phyloP scores from a whole-genome alignment of 2,888 invertebrate species.

The Agrochola macilenta region DNA sequence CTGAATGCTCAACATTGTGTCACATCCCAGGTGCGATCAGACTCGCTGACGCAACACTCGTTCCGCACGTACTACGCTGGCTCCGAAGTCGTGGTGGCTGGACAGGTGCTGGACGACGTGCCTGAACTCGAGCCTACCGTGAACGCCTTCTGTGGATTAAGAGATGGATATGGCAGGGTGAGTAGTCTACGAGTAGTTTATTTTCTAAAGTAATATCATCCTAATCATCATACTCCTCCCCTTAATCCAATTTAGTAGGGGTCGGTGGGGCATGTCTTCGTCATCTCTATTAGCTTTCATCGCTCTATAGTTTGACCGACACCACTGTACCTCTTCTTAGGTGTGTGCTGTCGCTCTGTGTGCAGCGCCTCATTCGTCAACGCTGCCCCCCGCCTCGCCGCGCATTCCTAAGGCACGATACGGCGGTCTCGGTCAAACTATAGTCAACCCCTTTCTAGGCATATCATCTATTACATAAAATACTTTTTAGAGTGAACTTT shows the following conservation, averaged over 20 bases:
- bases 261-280: not conserved
- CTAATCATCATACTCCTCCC: not conserved
- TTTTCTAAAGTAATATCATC: not conserved
- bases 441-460: not conserved
- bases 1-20: not conserved
- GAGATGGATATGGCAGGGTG: conserved; percentile 77
- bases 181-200: conserved; percentile 24
- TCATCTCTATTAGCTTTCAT: not conserved
- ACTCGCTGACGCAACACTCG: conserved; percentile 87
- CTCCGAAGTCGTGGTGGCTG: conserved; percentile 92
- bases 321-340: too few species aligned
- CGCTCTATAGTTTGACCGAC: too few species aligned
- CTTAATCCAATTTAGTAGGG: not conserved
- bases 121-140: conserved; percentile 76
- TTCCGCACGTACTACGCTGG: conserved; percentile 92
- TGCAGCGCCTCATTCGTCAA: too few species aligned
- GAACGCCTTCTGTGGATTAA: conserved; percentile 77
- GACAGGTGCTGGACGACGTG: conserved; percentile 76
- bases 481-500: not conserved
- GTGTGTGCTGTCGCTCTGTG: too few species aligned
- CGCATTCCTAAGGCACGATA: too few species aligned
- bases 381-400: too few species aligned
- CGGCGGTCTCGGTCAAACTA: too few species aligned
- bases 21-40: conserved; percentile 82
- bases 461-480: not conserved